phyloP scores from a whole-genome alignment of 37 sponge, comb jelly and placozoan genomes.

The Ianthella basta region DNA sequence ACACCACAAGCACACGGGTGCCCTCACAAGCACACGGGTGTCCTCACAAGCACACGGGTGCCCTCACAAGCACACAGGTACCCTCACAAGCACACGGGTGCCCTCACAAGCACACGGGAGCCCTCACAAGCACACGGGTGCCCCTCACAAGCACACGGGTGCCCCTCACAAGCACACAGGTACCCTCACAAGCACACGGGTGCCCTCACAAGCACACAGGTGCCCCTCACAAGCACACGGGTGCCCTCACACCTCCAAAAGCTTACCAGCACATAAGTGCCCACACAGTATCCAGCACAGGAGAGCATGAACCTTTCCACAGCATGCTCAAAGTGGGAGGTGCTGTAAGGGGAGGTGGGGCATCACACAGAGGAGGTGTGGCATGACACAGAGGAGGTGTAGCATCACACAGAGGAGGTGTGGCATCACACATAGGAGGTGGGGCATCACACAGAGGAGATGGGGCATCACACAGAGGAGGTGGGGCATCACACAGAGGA shows the following conservation, averaged over 20 bases:
- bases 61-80: too few species aligned
- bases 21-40: too few species aligned
- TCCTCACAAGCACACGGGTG: neutral
- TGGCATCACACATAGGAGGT: neutral
- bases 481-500: too few species aligned
- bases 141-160: neutral
- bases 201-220: too few species aligned
- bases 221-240: neutral
- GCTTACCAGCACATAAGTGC: conserved; percentile 87
- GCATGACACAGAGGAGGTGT: too few species aligned
- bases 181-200: neutral
- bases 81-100: neutral
- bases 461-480: neutral
- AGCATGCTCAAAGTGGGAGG: conserved; percentile 61
- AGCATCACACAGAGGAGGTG: too few species aligned
- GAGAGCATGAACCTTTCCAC: conserved; percentile 82
- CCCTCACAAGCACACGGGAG: neutral
- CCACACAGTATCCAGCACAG: conserved; percentile 97
- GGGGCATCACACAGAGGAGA: neutral
- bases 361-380: too few species aligned
- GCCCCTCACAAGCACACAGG: too few species aligned
- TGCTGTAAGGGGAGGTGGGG: conserved; percentile 25
- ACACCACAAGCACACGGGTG: conserved; percentile 22
- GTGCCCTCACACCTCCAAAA: neutral
- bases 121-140: too few species aligned